Percentiles rank a stretch among this genome's conserved stretches.
Conservation (phyloP, 2,113 vertebrate species). For the Semicossyphus pulcher region DNA sequence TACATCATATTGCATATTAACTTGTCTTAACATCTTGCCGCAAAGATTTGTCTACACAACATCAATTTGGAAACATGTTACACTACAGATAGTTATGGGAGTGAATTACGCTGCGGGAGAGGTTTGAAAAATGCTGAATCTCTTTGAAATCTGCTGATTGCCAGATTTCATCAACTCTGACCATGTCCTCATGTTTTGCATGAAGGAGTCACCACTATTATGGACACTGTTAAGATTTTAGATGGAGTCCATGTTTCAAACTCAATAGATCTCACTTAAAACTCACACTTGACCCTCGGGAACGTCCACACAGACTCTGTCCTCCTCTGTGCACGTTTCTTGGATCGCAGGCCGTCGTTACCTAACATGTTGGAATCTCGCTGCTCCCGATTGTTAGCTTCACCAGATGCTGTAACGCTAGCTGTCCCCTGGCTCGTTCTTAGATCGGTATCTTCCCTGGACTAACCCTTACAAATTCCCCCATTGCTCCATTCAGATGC, state of each 20-base stretch:
- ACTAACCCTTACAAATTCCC: constrained; percentile 37
- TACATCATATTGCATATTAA: too few species aligned
- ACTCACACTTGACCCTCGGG: neutral
- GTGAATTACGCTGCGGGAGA: too few species aligned
- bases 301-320: constrained; percentile 17
- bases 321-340: constrained; percentile 34
- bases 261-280: neutral
- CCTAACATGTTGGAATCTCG: constrained; percentile 47
- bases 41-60: too few species aligned
- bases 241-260: neutral
- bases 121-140: too few species aligned
- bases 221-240: too few species aligned
- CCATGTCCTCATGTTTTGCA: too few species aligned
- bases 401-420: constrained; percentile 70
- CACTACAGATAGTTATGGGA: too few species aligned
- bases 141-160: too few species aligned
- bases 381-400: constrained; percentile 45
- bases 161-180: too few species aligned
- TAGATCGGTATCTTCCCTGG: constrained; percentile 68
- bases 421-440: constrained; percentile 57
- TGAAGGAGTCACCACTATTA: too few species aligned
- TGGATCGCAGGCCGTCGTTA: constrained; percentile 17
- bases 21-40: too few species aligned
- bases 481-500: constrained; percentile 65
- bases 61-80: too few species aligned